Percentiles rank a stretch among this genome's conserved stretches.
These are phyloP conservation scores for Camelus dromedarius DNA, from an alignment of 2,113 vertebrate genomes.

Conservation along the genomic window DNA sequence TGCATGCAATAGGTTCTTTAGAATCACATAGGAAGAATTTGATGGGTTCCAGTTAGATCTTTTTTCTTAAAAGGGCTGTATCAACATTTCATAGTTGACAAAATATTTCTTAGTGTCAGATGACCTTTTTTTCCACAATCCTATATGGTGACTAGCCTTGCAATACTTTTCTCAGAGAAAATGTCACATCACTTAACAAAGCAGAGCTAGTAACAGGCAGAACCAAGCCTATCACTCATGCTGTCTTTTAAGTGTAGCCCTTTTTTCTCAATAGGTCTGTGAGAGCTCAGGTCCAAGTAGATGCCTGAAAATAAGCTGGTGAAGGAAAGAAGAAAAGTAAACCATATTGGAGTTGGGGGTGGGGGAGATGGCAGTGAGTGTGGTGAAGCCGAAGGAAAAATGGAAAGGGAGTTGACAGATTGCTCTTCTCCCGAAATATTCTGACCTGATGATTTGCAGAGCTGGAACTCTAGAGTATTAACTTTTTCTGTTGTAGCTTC, in stretches of 20 bases:
- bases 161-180: conserved; percentile 2
- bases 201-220: not conserved
- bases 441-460: conserved; percentile 46
- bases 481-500: not conserved
- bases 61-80: not conserved
- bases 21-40: not conserved
- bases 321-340: not conserved
- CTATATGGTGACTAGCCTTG: not conserved
- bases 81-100: not conserved
- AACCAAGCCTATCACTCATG: not conserved
- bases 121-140: not conserved
- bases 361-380: not conserved
- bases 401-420: not conserved
- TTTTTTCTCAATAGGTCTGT: not conserved
- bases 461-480: not conserved
- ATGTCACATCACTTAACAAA: not conserved
- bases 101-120: not conserved
- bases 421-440: conserved; percentile 6
- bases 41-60: not conserved
- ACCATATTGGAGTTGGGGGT: not conserved
- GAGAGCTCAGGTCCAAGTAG: not conserved
- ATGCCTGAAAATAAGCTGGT: not conserved
- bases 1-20: not conserved
- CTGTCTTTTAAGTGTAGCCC: not conserved
- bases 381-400: not conserved